Base-by-base conservation (phyloP, 2,888 invertebrate species). In the Eledone cirrhosa region DNA sequence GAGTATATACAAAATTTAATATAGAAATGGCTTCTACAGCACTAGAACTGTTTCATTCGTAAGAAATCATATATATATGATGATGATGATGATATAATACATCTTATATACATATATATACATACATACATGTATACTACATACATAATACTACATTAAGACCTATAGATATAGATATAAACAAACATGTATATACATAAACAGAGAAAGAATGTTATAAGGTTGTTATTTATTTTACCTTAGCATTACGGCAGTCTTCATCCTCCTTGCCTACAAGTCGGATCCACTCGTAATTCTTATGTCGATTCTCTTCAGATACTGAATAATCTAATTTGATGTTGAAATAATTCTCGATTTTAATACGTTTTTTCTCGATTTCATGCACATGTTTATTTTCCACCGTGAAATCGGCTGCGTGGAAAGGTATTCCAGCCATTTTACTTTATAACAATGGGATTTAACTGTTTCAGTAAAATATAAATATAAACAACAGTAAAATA, bases 171-270 rank as follows among this genome's bases (percentile, higher is more conserved):
- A 65, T 27, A 65, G n/a, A 27, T 27, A 27, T 24, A 65, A 65
- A 27, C 24, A 65, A 24, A 65, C 22, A 24, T n/a, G n/a, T 27
- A 65, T 16, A 4, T 27, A 27, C 1, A 14, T 2, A 29, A 8
- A 29, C n/a, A 27, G 31, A 67, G 27, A 19, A 16, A 19, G 27
- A 24, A 24, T 67, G 67, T 72, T 67, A 31, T 29, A 7, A 19
- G 53, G n/a, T n/a, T n/a, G n/a, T n/a, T n/a, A n/a, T n/a, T n/a
- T n/a, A n/a, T 41, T 41, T 72, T 72, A 72, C 72, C 72, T 72
- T 72, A 8, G 72, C 72, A 72, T 72, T 72, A 31, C 41, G 72
- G 19, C 72, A 41, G 41, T 72, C 41, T 5, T 72, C 72, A 1
- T 41, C 41, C 22, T 72, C 72, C 16, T 33, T 31, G 5, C 72